Evolutionary conservation across 2,888 invertebrate genomes (phyloP).

Genomic region (Aromia moschata): DNA sequence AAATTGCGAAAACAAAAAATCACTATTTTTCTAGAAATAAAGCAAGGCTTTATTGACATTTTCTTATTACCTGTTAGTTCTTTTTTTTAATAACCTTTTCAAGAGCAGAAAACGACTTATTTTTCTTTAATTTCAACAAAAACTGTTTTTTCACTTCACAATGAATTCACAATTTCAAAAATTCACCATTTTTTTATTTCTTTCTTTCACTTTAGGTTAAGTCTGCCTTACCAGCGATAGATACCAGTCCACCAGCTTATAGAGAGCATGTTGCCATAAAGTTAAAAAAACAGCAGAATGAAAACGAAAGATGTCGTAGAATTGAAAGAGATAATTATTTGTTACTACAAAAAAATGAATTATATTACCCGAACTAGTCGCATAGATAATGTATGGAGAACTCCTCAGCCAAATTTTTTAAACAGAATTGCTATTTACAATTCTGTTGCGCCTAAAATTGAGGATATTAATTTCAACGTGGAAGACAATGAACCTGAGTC

Average conservation of each 20-base stretch:
- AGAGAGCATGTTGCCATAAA: constrained; percentile 75
- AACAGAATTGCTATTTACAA: constrained; percentile 43
- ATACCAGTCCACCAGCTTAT: constrained; percentile 70
- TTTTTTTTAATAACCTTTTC: no score
- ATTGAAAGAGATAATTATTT: constrained; percentile 76
- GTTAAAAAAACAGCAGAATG: constrained; percentile 75
- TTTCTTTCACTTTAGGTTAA: constrained; percentile 63
- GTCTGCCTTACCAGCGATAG: constrained; percentile 74
- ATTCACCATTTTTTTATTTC: no score
- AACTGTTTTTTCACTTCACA: no score
- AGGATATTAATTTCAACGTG: constrained; percentile 37
- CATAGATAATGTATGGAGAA: constrained; percentile 74
- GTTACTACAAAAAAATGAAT: constrained; percentile 72
- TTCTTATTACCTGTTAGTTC: no score
- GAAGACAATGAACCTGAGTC: constrained; percentile 27
- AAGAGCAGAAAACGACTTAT: no score
- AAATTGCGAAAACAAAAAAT: no score
- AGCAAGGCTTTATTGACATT: no score
- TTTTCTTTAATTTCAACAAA: no score
- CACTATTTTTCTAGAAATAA: no score
- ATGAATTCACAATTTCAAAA: no score
- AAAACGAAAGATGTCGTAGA: constrained; percentile 71
- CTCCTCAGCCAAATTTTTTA: constrained; percentile 69
- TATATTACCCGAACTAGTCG: constrained; percentile 74
- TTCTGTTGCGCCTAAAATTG: constrained; percentile 38